Conservation (phyloP, 2,888 invertebrate genomes). For the Imbricaverruca yamaguchii region DNA sequence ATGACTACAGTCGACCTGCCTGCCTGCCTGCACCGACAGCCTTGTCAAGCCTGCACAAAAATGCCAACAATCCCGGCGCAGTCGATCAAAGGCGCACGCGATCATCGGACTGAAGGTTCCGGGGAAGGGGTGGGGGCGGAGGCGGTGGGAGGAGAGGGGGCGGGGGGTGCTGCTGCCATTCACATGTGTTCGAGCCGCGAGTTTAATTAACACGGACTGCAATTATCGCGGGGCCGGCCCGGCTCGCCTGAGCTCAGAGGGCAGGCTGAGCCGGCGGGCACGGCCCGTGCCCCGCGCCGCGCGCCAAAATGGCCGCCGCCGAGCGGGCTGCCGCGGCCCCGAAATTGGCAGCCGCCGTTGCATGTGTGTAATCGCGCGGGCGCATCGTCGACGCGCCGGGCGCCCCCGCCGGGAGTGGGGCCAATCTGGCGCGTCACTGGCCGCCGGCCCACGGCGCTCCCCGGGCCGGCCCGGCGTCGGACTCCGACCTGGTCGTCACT, state of each 20-base stretch:
- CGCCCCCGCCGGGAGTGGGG: not conserved
- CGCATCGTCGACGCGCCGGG: no score
- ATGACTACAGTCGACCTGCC: not conserved
- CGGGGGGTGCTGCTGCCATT: not conserved
- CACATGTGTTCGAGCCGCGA: not conserved
- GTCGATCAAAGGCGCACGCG: not conserved
- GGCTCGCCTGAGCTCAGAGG: no score
- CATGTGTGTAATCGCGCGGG: not conserved
- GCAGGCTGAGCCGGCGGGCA: no score
- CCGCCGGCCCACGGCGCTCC: not conserved
- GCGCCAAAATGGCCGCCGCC: constrained; percentile 8
- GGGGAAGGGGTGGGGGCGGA: not conserved
- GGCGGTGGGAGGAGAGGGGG: not conserved
- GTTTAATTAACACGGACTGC: not conserved
- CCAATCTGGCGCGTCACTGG: not conserved
- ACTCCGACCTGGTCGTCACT: no score
- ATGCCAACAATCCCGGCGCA: not conserved
- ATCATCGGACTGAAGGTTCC: not conserved
- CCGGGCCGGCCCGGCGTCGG: no score
- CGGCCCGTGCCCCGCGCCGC: not conserved
- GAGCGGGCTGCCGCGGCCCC: not conserved
- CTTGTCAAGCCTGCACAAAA: not conserved
- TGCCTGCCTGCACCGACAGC: not conserved
- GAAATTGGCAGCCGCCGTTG: not conserved
- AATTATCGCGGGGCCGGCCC: not conserved